phyloP scores from a whole-genome alignment of 1,140 invertebrate species.

The Nasonia giraulti region DNA sequence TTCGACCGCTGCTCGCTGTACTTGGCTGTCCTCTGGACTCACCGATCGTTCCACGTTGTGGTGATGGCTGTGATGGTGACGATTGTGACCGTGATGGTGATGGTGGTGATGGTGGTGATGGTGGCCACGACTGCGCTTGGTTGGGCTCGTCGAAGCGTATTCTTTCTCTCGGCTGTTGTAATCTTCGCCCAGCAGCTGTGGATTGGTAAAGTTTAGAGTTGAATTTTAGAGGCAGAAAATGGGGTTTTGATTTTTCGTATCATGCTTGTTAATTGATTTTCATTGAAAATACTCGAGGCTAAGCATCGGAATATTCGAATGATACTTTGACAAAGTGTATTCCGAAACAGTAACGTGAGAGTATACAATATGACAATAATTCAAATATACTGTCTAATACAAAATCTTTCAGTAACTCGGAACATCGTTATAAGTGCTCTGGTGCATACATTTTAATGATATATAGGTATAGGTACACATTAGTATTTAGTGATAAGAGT shows the following conservation, averaged over 20 bases:
- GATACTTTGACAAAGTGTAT: too few relatives aligned
- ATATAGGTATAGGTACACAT: background rate
- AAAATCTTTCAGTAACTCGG: background rate
- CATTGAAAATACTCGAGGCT: background rate
- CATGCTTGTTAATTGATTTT: background rate
- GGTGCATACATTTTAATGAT: background rate
- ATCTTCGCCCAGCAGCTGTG: conserved; percentile 70
- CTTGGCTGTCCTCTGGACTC: conserved; percentile 63
- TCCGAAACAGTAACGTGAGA: too few relatives aligned
- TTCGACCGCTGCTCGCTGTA: conserved; percentile 47
- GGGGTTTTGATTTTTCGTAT: background rate
- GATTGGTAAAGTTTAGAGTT: conserved; percentile 17
- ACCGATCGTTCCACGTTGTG: conserved; percentile 23
- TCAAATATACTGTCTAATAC: background rate
- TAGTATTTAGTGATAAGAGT: background rate
- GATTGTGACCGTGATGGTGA: conserved; percentile 30
- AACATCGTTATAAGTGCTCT: background rate
- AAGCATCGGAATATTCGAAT: too few relatives aligned
- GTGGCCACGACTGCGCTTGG: conserved; percentile 34
- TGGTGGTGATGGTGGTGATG: conserved; percentile 31
- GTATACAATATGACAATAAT: too few relatives aligned
- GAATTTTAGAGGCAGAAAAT: background rate
- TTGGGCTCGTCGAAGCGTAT: conserved; percentile 55
- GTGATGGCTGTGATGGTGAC: conserved; percentile 42
- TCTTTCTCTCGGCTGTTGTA: conserved; percentile 65